Evolutionary conservation across 2,113 vertebrate genomes (phyloP).

Genomic region (Brachionichthys hirsutus): DNA sequence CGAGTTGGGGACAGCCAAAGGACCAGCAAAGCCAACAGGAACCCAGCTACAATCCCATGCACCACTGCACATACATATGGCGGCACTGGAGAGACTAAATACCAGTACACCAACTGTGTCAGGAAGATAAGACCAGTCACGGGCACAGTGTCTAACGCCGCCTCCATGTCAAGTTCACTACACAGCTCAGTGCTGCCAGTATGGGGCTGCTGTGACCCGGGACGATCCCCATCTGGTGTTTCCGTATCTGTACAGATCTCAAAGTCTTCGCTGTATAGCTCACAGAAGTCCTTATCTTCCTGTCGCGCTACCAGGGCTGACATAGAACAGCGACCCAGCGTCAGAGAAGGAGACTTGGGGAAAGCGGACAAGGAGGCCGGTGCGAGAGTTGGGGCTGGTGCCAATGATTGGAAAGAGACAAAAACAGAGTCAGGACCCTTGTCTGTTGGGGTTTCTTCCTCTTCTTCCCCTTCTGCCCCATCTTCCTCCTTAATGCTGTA

Average conservation of each 20-base stretch:
- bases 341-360: constrained; percentile 77
- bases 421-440: constrained; percentile 67
- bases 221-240: constrained; percentile 73
- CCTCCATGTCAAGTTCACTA: constrained; percentile 79
- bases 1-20: constrained; percentile 90
- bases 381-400: constrained; percentile 37
- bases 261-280: constrained; percentile 93
- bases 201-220: constrained; percentile 55
- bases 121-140: constrained; percentile 85
- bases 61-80: constrained; percentile 85
- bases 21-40: constrained; percentile 87
- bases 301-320: constrained; percentile 93
- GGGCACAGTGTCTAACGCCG: constrained; percentile 76
- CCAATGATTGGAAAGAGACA: constrained; percentile 63
- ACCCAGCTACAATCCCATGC: constrained; percentile 86
- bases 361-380: constrained; percentile 46
- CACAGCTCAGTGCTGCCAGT: constrained; percentile 69
- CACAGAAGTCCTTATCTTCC: constrained; percentile 95
- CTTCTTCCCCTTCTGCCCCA: constrained; percentile 74
- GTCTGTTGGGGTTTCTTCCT: constrained; percentile 62
- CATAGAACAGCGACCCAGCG: constrained; percentile 89
- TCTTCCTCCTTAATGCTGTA: constrained; percentile 98
- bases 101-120: constrained; percentile 87
- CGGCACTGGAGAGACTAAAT: constrained; percentile 90
- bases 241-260: constrained; percentile 85